Base-by-base conservation (phyloP, 2,797 vertebrate species). In the Enteromius radiatus region DNA sequence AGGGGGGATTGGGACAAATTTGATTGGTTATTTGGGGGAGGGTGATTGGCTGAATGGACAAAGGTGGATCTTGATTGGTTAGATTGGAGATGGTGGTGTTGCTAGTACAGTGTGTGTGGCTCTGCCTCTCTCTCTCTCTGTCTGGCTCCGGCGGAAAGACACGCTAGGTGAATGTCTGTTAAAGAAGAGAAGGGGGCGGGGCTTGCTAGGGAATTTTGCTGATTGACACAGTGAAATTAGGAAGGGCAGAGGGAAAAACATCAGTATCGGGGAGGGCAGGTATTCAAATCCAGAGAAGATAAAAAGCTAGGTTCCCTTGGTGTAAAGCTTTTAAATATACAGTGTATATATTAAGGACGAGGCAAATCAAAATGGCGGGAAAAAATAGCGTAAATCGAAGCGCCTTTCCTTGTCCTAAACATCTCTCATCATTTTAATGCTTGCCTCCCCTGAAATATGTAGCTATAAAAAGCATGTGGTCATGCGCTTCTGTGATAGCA, bases 271-370 rank as follows among this genome's bases (percentile, higher is more conserved):
- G 86, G 84, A 80, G 90, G 83, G 87, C 90, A 84, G 90, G 78
- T 47, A 84, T 76, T 86, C 76, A 81, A 85, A 78, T 85, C 76
- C 76, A 80, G 43, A 83, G 41, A 68, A 49, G 56, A 28, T 83
- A 76, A 81, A 84, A 86, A 88, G 86, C 80, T 86, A 65, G 88
- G 82, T 86, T 83, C 86, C 92, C 92, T 93, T 93, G 91, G 92
- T 90, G 64, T 93, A 84, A 88, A 89, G 90, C 88, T 91, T 93
- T 91, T 84, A 90, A 90, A 89, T 91, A 92, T 91, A 89, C 90
- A 93, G 74, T 86, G 82, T 43, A 43, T 88, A 79, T 71, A 80
- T 82, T 80, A 64, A 76, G 80, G 49, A 76, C 36, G 14, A 49
- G 76, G 75, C 61, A 85, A 84, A 84, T 54, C 36, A 83, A 84